phyloP scores from a whole-genome alignment of 2,888 invertebrate genomes.

The Erebia epiphron region DNA sequence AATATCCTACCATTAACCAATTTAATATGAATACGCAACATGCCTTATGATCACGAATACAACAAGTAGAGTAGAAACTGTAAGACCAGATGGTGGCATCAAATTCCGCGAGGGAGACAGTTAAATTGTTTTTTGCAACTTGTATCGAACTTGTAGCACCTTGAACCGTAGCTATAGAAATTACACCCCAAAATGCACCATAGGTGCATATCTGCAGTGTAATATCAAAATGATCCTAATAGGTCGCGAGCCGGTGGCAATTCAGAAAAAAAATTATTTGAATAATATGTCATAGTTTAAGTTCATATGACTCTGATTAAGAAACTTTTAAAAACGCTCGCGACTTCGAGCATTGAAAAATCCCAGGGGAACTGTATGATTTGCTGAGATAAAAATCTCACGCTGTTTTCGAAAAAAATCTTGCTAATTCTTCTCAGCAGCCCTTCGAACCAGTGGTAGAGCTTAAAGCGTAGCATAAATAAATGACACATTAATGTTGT shows the following conservation, averaged over 20 bases:
- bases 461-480: too few relatives aligned
- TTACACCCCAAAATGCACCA: constrained; percentile 13
- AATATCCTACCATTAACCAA: too few relatives aligned
- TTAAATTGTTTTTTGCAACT: constrained; percentile 33
- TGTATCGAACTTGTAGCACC: constrained; percentile 32
- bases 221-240: constrained; percentile 9
- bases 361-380: too few relatives aligned
- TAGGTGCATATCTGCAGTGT: not conserved
- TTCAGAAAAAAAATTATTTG: not conserved
- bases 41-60: constrained; percentile 10
- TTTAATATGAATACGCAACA: not conserved
- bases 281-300: too few relatives aligned
- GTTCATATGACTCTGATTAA: too few relatives aligned
- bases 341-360: too few relatives aligned
- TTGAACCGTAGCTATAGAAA: constrained; percentile 26
- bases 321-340: too few relatives aligned
- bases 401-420: too few relatives aligned
- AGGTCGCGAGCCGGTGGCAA: not conserved
- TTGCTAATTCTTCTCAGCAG: too few relatives aligned
- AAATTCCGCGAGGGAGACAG: constrained; percentile 20
- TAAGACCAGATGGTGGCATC: constrained; percentile 31
- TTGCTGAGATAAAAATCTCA: too few relatives aligned
- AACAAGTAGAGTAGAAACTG: constrained; percentile 10
- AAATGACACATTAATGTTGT: too few relatives aligned
- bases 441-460: too few relatives aligned